Evolutionary conservation across 1,140 invertebrate species (phyloP).

Genomic region (Bombus polaris): DNA sequence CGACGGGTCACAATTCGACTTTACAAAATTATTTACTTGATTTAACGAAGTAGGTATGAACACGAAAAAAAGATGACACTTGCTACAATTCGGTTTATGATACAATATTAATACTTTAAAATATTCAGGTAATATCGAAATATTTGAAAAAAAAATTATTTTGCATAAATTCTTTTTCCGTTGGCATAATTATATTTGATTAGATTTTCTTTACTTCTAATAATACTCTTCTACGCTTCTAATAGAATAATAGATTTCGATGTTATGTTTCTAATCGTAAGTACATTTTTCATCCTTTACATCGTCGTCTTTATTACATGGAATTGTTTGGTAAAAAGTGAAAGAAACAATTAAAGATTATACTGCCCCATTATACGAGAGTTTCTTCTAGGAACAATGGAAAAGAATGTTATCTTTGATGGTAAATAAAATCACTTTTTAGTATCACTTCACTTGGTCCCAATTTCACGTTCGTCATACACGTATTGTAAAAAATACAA

Average conservation of each 20-base stretch:
- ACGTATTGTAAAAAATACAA: constrained; percentile 58
- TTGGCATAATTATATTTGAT: neutral
- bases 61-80: neutral
- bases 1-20: neutral
- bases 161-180: neutral
- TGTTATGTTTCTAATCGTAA: neutral
- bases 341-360: neutral
- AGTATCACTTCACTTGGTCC: constrained; percentile 52
- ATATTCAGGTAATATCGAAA: too few relatives aligned
- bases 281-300: neutral
- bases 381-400: neutral
- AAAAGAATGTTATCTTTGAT: neutral
- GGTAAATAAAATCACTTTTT: constrained; percentile 22
- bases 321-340: neutral
- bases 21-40: neutral
- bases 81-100: neutral
- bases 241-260: neutral
- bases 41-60: neutral
- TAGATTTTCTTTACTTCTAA: neutral
- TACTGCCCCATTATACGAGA: too few relatives aligned
- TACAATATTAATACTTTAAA: too few relatives aligned
- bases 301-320: neutral
- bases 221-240: neutral
- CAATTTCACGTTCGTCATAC: constrained; percentile 27
- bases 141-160: neutral